Evolutionary conservation across 2,888 invertebrate species (phyloP), one percentile per base, ranked within the genome.

Genomic region (Pediacus dermestoides): DNA sequence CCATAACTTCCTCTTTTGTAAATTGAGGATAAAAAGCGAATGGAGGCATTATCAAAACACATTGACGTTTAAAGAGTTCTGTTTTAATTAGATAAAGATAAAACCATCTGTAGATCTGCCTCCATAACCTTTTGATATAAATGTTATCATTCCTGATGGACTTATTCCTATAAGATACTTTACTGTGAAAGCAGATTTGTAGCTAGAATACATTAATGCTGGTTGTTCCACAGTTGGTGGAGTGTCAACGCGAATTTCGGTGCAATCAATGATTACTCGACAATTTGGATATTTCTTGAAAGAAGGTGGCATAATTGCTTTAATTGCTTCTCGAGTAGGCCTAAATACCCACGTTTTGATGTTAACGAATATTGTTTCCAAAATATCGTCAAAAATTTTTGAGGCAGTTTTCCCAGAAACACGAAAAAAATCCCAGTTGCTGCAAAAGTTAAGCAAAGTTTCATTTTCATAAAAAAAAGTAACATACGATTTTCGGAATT

Each of bases 1-100:
- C 34, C 9, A 39, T 6, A 10, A 50, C 45, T 42, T 49, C 41
- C 16, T 52, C 39, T 7, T 16, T 8, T 15, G 48, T 37, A 36
- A 55, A 44, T 42, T 49, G 46, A 1, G 42, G 37, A 21, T 47
- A 42, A 8, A 23, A 7, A 16, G 42, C 39, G 37, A 50, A 46
- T 26, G 50, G 47, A 10, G 50, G 50, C 44, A 48, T 48, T 15
- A 49, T 33, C 14, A 34, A 18, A 18, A 18, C 12, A 35, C 36
- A 42, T n/a, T 50, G 34, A 14, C 38, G 46, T 39, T 45, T 30
- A 6, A 42, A 16, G 30, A 44, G 30, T 36, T 38, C 44, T 8
- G 31, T 16, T 42, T 41, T 16, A 4, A 18, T 18, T 18, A 6
- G 18, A 18, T 4, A 8, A 8, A 18, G 18, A 18, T 18, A 18